phyloP scores from a whole-genome alignment of 2,113 vertebrate species.

The Mustelus asterias region DNA sequence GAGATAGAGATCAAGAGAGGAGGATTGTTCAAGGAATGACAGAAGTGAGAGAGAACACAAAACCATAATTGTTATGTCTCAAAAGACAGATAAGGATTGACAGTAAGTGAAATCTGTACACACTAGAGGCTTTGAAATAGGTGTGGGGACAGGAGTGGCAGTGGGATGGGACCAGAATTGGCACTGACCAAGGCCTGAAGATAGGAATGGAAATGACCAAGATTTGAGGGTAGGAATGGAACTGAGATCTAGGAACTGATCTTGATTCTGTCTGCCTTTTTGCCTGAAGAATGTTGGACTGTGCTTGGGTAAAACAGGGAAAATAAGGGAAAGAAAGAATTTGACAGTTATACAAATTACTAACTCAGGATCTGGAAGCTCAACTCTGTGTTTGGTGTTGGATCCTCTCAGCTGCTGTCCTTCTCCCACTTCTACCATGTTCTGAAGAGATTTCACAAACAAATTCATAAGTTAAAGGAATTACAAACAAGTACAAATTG shows the following conservation, averaged over 20 bases:
- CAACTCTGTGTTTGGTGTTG: neutral
- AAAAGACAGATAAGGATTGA: neutral
- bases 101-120: neutral
- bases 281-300: neutral
- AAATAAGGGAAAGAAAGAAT: neutral
- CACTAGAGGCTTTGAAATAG: neutral
- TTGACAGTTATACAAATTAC: neutral
- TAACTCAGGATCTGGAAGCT: neutral
- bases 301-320: neutral
- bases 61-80: neutral
- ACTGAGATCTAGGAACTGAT: neutral
- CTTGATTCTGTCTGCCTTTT: neutral
- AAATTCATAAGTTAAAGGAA: neutral
- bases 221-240: neutral
- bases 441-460: neutral
- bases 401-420: neutral
- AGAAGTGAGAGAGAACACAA: neutral
- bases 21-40: neutral
- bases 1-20: neutral
- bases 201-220: too few relatives aligned
- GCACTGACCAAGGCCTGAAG: neutral
- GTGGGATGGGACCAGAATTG: neutral
- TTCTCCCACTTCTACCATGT: neutral
- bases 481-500: neutral
- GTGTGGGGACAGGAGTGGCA: neutral